phyloP scores from a whole-genome alignment of 2,888 invertebrate species.

The Leptogaster cylindrica region DNA sequence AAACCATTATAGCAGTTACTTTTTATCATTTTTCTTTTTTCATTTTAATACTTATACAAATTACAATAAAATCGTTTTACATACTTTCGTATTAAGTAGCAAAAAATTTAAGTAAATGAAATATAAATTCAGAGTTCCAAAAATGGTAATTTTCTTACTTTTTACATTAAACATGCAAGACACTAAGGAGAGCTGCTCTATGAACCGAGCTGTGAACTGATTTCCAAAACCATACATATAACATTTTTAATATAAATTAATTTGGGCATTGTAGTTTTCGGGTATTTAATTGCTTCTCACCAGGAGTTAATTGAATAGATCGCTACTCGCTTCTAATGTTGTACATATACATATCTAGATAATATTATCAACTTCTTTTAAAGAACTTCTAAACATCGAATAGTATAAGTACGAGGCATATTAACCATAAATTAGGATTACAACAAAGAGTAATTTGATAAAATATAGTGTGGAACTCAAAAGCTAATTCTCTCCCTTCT shows the following conservation, averaged over 20 bases:
- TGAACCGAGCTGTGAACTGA: no score
- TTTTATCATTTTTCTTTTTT: no score
- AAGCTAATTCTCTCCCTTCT: constrained; percentile 7
- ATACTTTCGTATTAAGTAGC: constrained; percentile 22
- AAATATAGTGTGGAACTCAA: constrained; percentile 20
- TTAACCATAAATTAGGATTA: neutral
- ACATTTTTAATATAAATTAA: constrained; percentile 25
- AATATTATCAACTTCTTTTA: no score
- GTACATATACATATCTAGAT: no score
- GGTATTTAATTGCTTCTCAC: neutral
- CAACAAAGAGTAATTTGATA: neutral
- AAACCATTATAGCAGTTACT: no score
- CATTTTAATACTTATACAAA: constrained; percentile 16
- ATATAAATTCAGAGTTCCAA: constrained; percentile 31
- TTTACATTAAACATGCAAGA: no score
- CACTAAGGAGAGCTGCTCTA: no score
- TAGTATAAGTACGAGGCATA: neutral
- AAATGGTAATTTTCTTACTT: no score
- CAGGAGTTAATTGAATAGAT: neutral
- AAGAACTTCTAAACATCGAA: constrained; percentile 21
- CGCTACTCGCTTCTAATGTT: no score
- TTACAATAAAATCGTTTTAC: constrained; percentile 28
- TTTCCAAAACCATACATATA: no score
- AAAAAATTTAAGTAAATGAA: constrained; percentile 30
- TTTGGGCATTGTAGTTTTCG: neutral